These are phyloP conservation scores for Barbus barbus DNA, from an alignment of 2,113 vertebrate species.

Conservation along the genomic window DNA sequence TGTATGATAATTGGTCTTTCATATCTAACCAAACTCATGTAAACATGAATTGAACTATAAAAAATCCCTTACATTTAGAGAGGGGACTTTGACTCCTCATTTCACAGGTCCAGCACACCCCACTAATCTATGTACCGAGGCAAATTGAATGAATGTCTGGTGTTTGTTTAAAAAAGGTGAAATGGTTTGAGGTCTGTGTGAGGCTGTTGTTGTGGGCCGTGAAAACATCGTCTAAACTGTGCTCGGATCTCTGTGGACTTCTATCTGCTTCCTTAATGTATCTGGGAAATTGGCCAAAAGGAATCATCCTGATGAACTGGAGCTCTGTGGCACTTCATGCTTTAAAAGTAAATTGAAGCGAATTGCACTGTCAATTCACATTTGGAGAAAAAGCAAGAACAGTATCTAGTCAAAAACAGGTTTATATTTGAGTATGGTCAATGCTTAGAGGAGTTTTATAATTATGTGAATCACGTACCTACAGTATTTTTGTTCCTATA, in stretches of 20 bases:
- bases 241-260: constrained; percentile 52
- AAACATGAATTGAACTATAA: neutral
- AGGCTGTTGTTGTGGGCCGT: constrained; percentile 62
- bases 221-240: constrained; percentile 68
- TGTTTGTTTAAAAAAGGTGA: constrained; percentile 18
- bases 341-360: constrained; percentile 69
- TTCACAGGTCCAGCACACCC: neutral
- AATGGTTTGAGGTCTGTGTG: constrained; percentile 49
- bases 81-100: neutral
- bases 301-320: constrained; percentile 53
- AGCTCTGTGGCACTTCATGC: constrained; percentile 50
- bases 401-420: constrained; percentile 36
- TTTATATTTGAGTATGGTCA: neutral
- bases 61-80: neutral
- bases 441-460: neutral
- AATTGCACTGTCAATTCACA: constrained; percentile 66
- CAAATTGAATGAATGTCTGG: neutral
- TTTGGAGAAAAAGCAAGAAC: constrained; percentile 56
- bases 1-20: neutral
- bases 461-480: neutral
- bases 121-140: neutral
- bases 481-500: neutral
- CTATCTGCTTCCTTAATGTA: constrained; percentile 61
- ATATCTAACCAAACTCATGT: neutral
- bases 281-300: constrained; percentile 72